These are phyloP conservation scores for Caenorhabditis becei DNA, from an alignment of 2,888 invertebrate genomes.

Conservation along the genomic window DNA sequence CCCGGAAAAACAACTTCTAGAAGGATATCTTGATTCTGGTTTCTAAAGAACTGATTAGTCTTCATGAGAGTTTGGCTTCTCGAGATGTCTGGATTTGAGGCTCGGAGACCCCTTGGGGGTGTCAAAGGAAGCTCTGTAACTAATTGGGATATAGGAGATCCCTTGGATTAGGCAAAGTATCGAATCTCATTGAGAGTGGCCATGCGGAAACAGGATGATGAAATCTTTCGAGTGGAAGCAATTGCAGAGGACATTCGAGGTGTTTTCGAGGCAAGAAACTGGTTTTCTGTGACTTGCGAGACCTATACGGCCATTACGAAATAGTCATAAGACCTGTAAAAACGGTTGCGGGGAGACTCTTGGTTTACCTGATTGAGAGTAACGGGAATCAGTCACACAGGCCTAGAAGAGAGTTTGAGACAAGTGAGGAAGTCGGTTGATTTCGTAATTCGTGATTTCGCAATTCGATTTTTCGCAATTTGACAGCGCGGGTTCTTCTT, in stretches of 20 bases:
- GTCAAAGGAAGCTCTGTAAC: too few relatives aligned
- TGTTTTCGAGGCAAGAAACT: background rate
- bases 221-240: background rate
- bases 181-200: background rate
- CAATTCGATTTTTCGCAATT: too few relatives aligned
- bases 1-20: too few relatives aligned
- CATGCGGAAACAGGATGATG: background rate
- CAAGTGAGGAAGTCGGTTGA: constrained; percentile 8
- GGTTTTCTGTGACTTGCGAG: background rate
- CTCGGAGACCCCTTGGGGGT: too few relatives aligned
- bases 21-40: background rate
- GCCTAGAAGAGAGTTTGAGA: too few relatives aligned
- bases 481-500: constrained; percentile 34
- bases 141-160: background rate
- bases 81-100: too few relatives aligned
- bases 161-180: background rate
- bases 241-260: background rate
- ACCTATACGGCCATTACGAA: background rate
- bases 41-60: constrained; percentile 1
- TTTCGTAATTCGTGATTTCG: constrained; percentile 52
- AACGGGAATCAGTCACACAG: constrained; percentile 20
- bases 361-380: constrained; percentile 36
- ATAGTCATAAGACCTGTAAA: constrained; percentile 34
- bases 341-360: constrained; percentile 18
- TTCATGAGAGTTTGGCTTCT: background rate